Evolutionary conservation across 1,140 invertebrate species (phyloP).

Genomic region (Stegodyphus dumicola): DNA sequence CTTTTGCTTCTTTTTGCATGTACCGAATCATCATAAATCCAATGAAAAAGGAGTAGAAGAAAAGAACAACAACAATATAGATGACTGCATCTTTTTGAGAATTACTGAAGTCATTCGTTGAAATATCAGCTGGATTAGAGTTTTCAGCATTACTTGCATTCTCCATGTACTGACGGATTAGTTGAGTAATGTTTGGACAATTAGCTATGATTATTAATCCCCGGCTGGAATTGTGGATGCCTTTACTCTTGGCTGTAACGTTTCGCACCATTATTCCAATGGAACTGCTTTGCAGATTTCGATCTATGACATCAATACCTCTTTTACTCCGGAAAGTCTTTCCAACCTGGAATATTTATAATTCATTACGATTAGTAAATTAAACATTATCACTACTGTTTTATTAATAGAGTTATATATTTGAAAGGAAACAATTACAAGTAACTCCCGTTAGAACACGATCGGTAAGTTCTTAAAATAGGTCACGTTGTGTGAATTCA

Average conservation of each 20-base stretch:
- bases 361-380: too few relatives aligned
- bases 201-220: slow-evolving; percentile 33
- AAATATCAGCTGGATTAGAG: not conserved
- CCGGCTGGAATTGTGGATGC: not conserved
- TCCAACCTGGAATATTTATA: too few relatives aligned
- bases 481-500: too few relatives aligned
- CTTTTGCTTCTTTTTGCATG: slow-evolving; percentile 64
- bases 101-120: slow-evolving; percentile 14
- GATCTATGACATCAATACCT: too few relatives aligned
- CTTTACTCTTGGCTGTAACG: slow-evolving; percentile 1
- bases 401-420: too few relatives aligned
- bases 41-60: slow-evolving; percentile 66
- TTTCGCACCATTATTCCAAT: slow-evolving; percentile 7
- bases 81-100: slow-evolving; percentile 64
- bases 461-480: too few relatives aligned
- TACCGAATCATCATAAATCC: slow-evolving; percentile 66
- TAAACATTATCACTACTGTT: too few relatives aligned
- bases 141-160: not conserved
- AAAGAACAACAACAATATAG: slow-evolving; percentile 65
- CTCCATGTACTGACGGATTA: slow-evolving; percentile 25
- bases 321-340: too few relatives aligned
- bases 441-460: too few relatives aligned
- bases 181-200: slow-evolving; percentile 32
- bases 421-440: too few relatives aligned
- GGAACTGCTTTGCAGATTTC: not conserved